Evolutionary conservation across 2,113 vertebrate species (phyloP).

Genomic region (Chionodraco myersi): DNA sequence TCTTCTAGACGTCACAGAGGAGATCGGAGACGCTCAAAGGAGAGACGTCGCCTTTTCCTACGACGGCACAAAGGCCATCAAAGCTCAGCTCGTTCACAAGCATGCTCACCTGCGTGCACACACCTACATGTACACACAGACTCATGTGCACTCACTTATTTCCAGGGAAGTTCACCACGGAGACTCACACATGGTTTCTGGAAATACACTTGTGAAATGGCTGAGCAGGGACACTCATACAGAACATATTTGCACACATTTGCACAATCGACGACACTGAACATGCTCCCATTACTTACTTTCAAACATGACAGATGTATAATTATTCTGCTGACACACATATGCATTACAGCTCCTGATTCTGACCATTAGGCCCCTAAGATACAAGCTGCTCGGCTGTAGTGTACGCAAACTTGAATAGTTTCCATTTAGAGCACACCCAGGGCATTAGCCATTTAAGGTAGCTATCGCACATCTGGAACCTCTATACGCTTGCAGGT

Average conservation of each 20-base stretch:
- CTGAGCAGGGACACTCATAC: conserved; percentile 22
- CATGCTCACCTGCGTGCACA: conserved; percentile 18
- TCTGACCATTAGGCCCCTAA: neutral
- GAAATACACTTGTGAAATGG: conserved; percentile 32
- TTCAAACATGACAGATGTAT: conserved; percentile 19
- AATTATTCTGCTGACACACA: neutral
- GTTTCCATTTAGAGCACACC: conserved; percentile 1
- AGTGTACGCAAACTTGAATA: neutral
- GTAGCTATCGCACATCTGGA: conserved; percentile 31
- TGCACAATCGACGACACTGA: conserved; percentile 51
- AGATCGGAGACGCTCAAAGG: conserved; percentile 18
- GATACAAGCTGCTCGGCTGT: neutral
- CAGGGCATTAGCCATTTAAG: conserved; percentile 1
- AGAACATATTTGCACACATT: conserved; percentile 37
- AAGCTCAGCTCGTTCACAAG: conserved; percentile 24
- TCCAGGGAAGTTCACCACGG: conserved; percentile 33
- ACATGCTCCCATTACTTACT: conserved; percentile 10
- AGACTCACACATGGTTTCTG: conserved; percentile 26
- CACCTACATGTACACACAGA: conserved; percentile 12
- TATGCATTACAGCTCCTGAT: neutral
- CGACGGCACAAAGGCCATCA: conserved; percentile 19
- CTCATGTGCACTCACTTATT: conserved; percentile 15
- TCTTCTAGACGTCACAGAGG: conserved; percentile 86
- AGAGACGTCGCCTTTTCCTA: conserved; percentile 43
- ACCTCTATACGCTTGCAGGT: neutral